Evolutionary conservation across 1,140 invertebrate genomes (phyloP), one percentile per base, ranked within the genome.

Genomic region (Sesamia nonagrioides): DNA sequence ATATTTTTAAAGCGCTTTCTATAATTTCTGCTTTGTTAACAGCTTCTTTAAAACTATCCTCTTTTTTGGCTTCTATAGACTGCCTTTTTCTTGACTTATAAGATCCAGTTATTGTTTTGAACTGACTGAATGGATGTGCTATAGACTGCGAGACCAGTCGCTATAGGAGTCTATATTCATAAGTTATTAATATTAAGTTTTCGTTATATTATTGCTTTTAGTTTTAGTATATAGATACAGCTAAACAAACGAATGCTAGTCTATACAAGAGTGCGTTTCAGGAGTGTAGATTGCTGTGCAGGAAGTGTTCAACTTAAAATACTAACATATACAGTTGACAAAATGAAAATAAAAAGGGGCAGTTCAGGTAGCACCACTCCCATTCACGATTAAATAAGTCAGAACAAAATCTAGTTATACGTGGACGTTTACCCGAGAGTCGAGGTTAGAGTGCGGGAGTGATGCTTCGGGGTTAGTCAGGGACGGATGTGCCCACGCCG

Each of bases 1-100:
- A 90, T 83, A 78, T 54, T 69, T 50, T 80, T 85, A 82, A 50
- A 71, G 66, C 61, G 73, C 73, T 61, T 63, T 68, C 50, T 77
- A 68, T 13, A 40, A 37, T 52, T 73, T 73, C 50, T 54, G 45
- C 54, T 8, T 45, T 63, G 13, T 37, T 54, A 13, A 66, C 45
- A 77, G 48, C 60, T 35, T n/a, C 18, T 63, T 35, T 63, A 21
- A 18, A 60, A 45, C 35, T 68, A 77, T 68, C 45, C 37, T 58
- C 48, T 40, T 9, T 73, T 56, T n/a, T 27, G 11, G 48, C 50
- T 56, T 18, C 60, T 75, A 58, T 73, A 18, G 58, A 48, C 58
- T 75, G 56, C 35, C 42, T 50, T 45, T 45, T 13, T 74, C 54
- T 18, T 45, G 50, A 18, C 52, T 40, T 7, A 63, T 56, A 40